Base-by-base conservation (phyloP, 2,888 invertebrate species). In the Heliothis peltigera region DNA sequence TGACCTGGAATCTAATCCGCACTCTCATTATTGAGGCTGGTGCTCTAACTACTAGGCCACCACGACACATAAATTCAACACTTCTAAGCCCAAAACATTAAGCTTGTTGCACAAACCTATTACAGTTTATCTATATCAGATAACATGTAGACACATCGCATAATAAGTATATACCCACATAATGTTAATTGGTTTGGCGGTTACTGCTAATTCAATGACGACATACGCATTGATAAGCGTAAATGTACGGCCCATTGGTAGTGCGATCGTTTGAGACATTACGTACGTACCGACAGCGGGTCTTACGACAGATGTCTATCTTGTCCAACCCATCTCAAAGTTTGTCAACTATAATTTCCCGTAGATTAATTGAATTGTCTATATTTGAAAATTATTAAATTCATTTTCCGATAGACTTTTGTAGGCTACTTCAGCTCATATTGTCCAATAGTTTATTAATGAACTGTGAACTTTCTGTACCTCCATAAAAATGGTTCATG, bases 171-270 rank as follows among this genome's bases (percentile, higher is more conserved):
- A 35, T 28, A 56, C 49, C 64, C 60, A 55, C 53, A 70, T 70
- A 54, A 61, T 65, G 65, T 48, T 54, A 70, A 65, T 53, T 58
- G 42, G 28, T 64, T 69, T 48, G 44, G 42, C 42, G 54, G 44
- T 64, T 32, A 42, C 17, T 53, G 22, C 35, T 65, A 42, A 46
- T 59, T 52, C 32, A 46, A 65, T 60, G 54, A 28, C 58, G 32
- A 53, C n/a, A 0, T 35, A 39, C 59, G 22, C 44, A 35, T 42
- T 51, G 44, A 35, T 55, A 48, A 49, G 21, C 52, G n/a, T 21
- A 18, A 47, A 44, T 8, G 21, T 19, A 39, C 42, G 43, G 12
- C 15, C 15, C 19, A 39, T 32, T 59, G 28, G 22, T 0, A 10
- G 28, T 3, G 66, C 28, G 67, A 44, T 46, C 18, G 25, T 35